Conservation (phyloP, 2,797 vertebrate species). For the Paedocypris micromegethes region DNA sequence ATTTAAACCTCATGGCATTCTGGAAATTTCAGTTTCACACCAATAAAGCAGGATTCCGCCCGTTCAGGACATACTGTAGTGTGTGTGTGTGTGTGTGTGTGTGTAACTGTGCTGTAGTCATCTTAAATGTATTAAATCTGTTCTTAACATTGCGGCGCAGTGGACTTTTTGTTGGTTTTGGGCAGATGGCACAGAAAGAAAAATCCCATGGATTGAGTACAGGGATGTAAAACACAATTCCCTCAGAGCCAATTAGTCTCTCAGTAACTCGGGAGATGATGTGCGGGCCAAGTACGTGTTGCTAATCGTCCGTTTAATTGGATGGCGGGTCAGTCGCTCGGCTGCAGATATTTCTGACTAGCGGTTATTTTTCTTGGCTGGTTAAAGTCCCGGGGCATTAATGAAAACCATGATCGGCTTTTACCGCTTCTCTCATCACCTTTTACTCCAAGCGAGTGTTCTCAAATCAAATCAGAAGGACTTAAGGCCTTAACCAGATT, state of each 20-base stretch:
- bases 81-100: too few relatives aligned
- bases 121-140: too few relatives aligned
- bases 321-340: conserved; percentile 33
- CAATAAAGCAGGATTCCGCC: too few relatives aligned
- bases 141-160: too few relatives aligned
- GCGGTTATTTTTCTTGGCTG: conserved; percentile 38
- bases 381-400: conserved; percentile 35
- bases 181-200: conserved; percentile 41
- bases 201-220: conserved; percentile 39
- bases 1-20: too few relatives aligned
- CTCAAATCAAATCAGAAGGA: conserved; percentile 55
- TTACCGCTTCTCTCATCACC: conserved; percentile 19
- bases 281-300: conserved; percentile 38
- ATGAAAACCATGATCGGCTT: conserved; percentile 5
- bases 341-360: conserved; percentile 6
- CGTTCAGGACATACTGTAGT: too few relatives aligned
- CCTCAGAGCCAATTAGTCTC: conserved; percentile 43
- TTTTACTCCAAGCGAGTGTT: conserved; percentile 25
- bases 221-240: conserved; percentile 43
- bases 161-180: conserved; percentile 8
- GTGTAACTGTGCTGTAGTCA: too few relatives aligned
- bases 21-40: too few relatives aligned
- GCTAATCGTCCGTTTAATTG: conserved; percentile 45
- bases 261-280: conserved; percentile 38
- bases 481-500: conserved; percentile 61